These are phyloP conservation scores for Bombus polaris DNA, from an alignment of 1,140 invertebrate species.

Conservation along the genomic window DNA sequence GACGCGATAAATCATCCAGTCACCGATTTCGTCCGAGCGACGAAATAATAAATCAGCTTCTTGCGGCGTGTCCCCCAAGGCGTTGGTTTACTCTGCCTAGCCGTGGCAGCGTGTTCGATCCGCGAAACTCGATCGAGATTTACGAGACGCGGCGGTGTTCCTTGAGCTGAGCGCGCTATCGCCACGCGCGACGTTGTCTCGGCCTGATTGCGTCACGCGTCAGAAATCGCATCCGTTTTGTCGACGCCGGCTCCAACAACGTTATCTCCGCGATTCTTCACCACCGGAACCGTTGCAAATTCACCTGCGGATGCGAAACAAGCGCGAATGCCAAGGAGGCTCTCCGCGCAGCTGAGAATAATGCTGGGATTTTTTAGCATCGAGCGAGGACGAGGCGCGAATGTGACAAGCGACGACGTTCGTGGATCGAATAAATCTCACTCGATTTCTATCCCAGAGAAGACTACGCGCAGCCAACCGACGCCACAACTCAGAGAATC, in stretches of 20 bases:
- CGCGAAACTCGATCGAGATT: constrained; percentile 25
- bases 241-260: no score
- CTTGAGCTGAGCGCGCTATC: no score
- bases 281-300: not conserved
- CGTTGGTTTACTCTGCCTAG: not conserved
- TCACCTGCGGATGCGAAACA: not conserved
- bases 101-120: not conserved
- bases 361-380: not conserved
- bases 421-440: no score
- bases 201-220: not conserved
- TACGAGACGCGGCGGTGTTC: not conserved
- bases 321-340: not conserved
- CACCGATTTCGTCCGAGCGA: constrained; percentile 4
- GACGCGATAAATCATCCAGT: constrained; percentile 39
- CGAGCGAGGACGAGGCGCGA: no score
- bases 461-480: no score
- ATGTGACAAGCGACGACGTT: no score
- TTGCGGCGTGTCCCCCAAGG: not conserved
- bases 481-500: no score
- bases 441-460: no score
- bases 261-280: not conserved
- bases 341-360: not conserved
- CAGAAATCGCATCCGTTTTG: not conserved
- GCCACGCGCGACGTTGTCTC: not conserved
- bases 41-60: constrained; percentile 36